Percentiles rank a stretch among this genome's conserved stretches.
Evolutionary conservation across 2,888 invertebrate genomes (phyloP).

Genomic region (Dascillus cervinus): DNA sequence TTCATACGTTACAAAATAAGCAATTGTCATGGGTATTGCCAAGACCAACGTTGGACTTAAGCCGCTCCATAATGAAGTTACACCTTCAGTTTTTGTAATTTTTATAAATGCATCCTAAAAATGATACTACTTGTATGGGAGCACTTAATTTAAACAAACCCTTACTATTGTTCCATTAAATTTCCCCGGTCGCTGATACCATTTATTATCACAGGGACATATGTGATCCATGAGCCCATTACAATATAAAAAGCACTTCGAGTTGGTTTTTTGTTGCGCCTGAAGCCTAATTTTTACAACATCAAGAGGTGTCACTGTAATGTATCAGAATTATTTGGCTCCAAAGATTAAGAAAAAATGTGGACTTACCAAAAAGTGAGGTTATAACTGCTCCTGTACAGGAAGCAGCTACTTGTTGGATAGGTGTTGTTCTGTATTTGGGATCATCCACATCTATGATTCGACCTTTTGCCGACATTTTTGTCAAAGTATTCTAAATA

Average conservation of each 20-base stretch:
- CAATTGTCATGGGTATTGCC: constrained; percentile 92
- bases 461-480: background rate
- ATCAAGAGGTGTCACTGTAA: constrained; percentile 91
- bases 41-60: constrained; percentile 91
- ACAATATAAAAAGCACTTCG: constrained; percentile 91
- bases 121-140: constrained; percentile 3
- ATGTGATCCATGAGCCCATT: constrained; percentile 99
- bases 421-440: constrained; percentile 65
- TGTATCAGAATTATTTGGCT: constrained; percentile 1
- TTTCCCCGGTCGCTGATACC: constrained; percentile 60
- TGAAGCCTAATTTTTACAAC: constrained; percentile 98
- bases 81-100: constrained; percentile 83
- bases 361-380: constrained; percentile 70
- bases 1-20: constrained; percentile 97
- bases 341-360: constrained; percentile 8
- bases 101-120: constrained; percentile 90
- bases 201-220: constrained; percentile 66
- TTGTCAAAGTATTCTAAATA: too few relatives aligned
- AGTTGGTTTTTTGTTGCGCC: constrained; percentile 81
- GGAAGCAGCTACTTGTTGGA: constrained; percentile 78
- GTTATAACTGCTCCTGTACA: constrained; percentile 86
- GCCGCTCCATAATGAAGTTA: constrained; percentile 92
- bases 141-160: constrained; percentile 8
- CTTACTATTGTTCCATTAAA: constrained; percentile 71
- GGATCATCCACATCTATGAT: constrained; percentile 57